phyloP scores from a whole-genome alignment of 2,113 vertebrate genomes.

The Cisticola juncidis region DNA sequence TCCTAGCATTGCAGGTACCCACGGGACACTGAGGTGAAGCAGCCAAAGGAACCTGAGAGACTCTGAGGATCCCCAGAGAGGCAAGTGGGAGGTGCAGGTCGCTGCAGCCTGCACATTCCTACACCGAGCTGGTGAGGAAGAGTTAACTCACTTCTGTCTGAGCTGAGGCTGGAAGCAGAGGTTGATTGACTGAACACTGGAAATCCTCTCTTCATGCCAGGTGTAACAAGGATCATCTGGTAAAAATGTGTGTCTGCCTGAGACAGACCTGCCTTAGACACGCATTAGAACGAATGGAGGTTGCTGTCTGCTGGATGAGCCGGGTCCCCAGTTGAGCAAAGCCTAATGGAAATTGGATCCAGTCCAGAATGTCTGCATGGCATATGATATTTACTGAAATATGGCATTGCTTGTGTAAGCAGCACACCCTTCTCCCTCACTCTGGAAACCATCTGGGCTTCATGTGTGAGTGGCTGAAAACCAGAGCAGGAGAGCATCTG shows the following conservation, averaged over 20 bases:
- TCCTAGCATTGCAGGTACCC: not conserved
- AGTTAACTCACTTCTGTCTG: not conserved
- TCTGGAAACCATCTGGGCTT: constrained; percentile 63
- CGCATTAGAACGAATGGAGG: constrained; percentile 18
- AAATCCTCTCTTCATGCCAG: constrained; percentile 39
- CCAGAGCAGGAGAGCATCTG: not conserved
- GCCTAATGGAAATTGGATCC: constrained; percentile 43
- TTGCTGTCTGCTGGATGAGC: constrained; percentile 51
- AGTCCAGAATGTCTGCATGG: constrained; percentile 61
- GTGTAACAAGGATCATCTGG: constrained; percentile 51
- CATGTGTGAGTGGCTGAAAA: not conserved
- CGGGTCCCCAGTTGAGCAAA: constrained; percentile 47
- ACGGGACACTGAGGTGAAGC: not conserved
- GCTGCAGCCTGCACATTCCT: not conserved
- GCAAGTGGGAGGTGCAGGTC: not conserved
- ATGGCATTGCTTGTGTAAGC: constrained; percentile 46
- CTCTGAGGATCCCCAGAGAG: not conserved
- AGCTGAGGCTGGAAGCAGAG: not conserved
- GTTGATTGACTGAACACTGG: not conserved
- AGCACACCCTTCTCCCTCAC: constrained; percentile 43
- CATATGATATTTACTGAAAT: constrained; percentile 63
- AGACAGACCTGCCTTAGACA: constrained; percentile 27
- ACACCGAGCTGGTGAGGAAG: not conserved
- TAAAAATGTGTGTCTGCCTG: constrained; percentile 28
- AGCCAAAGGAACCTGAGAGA: not conserved